Evolutionary conservation across 2,888 invertebrate genomes (phyloP).

Genomic region (Aricia artaxerxes): DNA sequence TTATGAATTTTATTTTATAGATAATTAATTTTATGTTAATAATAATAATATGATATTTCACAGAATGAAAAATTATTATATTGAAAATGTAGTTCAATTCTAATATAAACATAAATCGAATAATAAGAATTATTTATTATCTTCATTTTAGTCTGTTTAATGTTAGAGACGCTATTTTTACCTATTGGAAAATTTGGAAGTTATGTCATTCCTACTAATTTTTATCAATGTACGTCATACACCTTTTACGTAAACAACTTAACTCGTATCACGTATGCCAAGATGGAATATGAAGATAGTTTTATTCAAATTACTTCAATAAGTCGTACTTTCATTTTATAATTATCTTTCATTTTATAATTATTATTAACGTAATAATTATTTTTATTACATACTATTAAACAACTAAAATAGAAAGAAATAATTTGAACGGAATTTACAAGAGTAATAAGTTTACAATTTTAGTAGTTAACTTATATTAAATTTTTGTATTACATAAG

Average conservation of each 20-base stretch:
- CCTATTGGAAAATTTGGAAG: background rate
- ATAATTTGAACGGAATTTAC: background rate
- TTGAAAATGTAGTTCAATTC: background rate
- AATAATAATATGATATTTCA: too few species aligned
- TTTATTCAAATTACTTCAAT: background rate
- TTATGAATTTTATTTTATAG: background rate
- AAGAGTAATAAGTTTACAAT: background rate
- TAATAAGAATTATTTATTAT: background rate
- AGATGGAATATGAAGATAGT: background rate
- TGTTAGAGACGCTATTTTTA: background rate
- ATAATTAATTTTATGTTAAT: background rate
- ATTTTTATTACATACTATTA: background rate
- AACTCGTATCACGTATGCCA: background rate
- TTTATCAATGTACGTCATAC: constrained; percentile 11
- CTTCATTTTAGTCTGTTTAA: background rate
- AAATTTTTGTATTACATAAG: background rate
- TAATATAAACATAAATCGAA: background rate
- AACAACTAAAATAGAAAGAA: background rate
- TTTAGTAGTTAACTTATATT: background rate
- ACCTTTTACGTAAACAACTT: constrained; percentile 4
- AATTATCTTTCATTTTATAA: background rate
- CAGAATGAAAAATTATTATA: background rate
- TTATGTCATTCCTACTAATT: background rate
- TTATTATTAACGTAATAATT: constrained; percentile 1
- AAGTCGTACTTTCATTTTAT: background rate